These are phyloP conservation scores for Nipponia nippon DNA, from an alignment of 2,113 vertebrate genomes.

Conservation along the genomic window DNA sequence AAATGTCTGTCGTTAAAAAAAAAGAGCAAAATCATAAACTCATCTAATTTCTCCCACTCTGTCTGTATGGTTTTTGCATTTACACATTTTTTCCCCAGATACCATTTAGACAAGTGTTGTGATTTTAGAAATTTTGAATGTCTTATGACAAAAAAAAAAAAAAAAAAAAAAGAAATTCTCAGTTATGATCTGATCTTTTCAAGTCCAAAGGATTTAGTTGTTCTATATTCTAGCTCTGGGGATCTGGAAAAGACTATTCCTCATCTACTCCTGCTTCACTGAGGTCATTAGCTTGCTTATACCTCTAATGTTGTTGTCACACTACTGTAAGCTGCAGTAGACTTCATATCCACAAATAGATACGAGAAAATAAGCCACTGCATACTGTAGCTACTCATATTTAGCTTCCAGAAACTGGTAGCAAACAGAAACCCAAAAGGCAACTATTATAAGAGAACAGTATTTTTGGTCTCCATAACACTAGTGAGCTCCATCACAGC, in stretches of 20 bases:
- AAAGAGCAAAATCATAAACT: background rate
- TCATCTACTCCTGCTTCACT: background rate
- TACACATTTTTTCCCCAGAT: background rate
- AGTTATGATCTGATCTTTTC: background rate
- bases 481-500: background rate
- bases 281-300: background rate
- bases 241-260: background rate
- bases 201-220: background rate
- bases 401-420: background rate
- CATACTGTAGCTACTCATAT: background rate
- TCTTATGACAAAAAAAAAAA: background rate
- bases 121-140: slow-evolving; percentile 42
- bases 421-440: background rate
- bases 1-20: background rate
- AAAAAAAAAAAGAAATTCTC: background rate
- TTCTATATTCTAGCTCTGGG: background rate
- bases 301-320: background rate
- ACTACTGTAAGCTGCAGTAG: background rate
- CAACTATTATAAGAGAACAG: background rate
- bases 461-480: background rate
- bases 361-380: background rate
- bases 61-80: background rate
- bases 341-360: background rate
- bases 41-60: background rate
- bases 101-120: background rate